These are phyloP conservation scores for Alethe diademata DNA, from an alignment of 2,113 vertebrate species.

Conservation along the genomic window DNA sequence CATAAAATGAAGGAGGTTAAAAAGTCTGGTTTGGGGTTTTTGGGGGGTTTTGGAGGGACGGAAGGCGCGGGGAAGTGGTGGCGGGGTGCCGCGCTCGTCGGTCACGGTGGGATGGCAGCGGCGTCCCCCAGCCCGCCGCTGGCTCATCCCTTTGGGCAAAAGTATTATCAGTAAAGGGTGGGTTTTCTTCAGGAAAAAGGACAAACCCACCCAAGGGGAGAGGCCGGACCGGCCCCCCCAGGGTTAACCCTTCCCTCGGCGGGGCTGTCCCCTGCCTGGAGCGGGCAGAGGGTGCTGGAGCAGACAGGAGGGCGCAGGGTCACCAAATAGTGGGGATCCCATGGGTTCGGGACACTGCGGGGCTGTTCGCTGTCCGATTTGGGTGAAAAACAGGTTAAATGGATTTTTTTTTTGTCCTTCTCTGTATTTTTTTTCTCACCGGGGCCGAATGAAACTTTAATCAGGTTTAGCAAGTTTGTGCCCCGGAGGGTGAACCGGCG, in stretches of 20 bases:
- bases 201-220: conserved; percentile 13
- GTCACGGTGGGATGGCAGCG: neutral
- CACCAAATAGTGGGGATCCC: accelerated
- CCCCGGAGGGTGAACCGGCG: neutral
- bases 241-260: conserved; percentile 31
- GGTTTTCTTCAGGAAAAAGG: neutral
- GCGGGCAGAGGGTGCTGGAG: neutral
- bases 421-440: neutral
- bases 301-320: neutral
- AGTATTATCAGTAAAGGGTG: neutral
- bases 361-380: accelerated
- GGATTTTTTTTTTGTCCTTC: neutral
- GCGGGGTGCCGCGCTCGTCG: neutral
- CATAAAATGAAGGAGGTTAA: accelerated
- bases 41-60: no score
- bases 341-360: accelerated
- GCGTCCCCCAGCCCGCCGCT: neutral
- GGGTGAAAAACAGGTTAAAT: neutral
- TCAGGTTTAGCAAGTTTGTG: conserved; percentile 36
- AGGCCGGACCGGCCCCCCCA: neutral
- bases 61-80: neutral
- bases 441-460: neutral
- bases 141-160: neutral
- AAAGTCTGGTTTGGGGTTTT: accelerated
- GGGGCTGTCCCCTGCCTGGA: neutral